Base-by-base conservation (phyloP, 1,140 invertebrate species). In the Pseudomyrmex pallidus region DNA sequence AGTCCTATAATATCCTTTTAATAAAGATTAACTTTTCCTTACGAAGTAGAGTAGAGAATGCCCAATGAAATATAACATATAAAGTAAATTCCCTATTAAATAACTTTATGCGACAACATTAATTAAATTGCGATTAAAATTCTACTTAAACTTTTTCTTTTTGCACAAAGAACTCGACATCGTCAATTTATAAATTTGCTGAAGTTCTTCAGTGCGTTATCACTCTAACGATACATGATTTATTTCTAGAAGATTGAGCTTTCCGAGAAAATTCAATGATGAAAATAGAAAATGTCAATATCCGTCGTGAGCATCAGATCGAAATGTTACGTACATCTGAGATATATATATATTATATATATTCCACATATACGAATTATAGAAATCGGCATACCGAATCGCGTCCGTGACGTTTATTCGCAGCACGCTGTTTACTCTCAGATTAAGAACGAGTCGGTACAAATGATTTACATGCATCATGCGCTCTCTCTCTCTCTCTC, bases 81-180 rank as follows among this genome's bases (percentile, higher is more conserved):
- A 54, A 44, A 54, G 44, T 64, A 12, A 48, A 54, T 56, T 46
- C 13, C 54, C 17, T 54, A 64, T 10, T 35, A 64, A 76, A 64
- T 76, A 76, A 44, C n/a, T 35, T 12, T 54, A 63, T 44, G 12
- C 7, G 22, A 74, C 63, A 74, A 64, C 62, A 35, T 35, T 35
- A 64, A 64, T 62, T 48, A 62, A 74, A 74, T 63, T 44, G 15
- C 59, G 50, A 63, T 44, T 64, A 64, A 76, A 25, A 12, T 76
- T 76, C 25, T 48, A 35, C 48, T 76, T 64, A 64, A 64, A 76
- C 25, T 25, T 25, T 25, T 25, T 22, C 1, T 10, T 64, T 64
- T 74, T 46, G 10, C 12, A 4, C 56, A 20, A 2, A 48, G 25
- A 59, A 48, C 13, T 48, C 17, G n/a, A 5, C n/a, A 59, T 59